Conservation (phyloP, 2,113 vertebrate genomes). For the Bucco capensis region DNA sequence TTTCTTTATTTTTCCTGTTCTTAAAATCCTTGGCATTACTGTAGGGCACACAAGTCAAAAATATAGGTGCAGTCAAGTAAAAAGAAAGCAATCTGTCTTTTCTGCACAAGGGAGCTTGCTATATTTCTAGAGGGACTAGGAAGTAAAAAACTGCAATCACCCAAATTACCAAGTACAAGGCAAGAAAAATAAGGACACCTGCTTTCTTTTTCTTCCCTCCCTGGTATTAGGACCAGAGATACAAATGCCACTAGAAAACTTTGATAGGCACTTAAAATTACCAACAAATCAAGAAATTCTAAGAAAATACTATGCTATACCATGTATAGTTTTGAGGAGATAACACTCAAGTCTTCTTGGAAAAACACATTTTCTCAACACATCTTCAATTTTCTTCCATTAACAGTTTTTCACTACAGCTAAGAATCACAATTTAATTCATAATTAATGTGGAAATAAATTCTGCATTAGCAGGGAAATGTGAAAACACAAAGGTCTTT, state of each 20-base stretch:
- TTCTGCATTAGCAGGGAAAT: not conserved
- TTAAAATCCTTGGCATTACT: not conserved
- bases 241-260: not conserved
- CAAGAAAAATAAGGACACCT: not conserved
- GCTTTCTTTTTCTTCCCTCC: not conserved
- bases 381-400: not conserved
- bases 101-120: not conserved
- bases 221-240: not conserved
- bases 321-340: not conserved
- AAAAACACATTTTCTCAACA: not conserved
- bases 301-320: not conserved
- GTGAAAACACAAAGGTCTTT: not conserved
- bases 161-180: not conserved
- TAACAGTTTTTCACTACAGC: not conserved
- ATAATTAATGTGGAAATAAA: conserved; percentile 8
- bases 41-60: conserved; percentile 32
- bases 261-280: not conserved
- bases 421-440: not conserved
- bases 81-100: conserved; percentile 27
- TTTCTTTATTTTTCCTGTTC: conserved; percentile 7
- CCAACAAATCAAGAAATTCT: not conserved
- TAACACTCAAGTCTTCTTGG: not conserved
- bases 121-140: not conserved
- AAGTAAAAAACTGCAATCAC: not conserved
- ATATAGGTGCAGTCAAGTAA: conserved; percentile 40